Evolutionary conservation across 1,140 invertebrate genomes (phyloP), one percentile per base, ranked within the genome.

Genomic region (Ceratina calcarata): DNA sequence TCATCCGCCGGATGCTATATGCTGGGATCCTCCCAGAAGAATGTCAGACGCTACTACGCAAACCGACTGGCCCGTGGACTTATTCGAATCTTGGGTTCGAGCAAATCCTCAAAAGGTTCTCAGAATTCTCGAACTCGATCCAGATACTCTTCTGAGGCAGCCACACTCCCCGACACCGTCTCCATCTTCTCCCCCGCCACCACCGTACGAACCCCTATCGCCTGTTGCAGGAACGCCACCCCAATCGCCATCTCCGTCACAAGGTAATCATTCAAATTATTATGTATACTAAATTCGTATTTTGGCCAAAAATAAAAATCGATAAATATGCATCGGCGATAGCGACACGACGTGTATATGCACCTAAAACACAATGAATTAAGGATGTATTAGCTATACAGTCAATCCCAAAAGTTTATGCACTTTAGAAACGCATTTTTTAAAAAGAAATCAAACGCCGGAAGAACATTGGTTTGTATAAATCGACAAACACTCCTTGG

Each of bases 1-100:
- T 0, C 96, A 97, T 93, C 96, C 96, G 1, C 96, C 96, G 1
- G 96, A 97, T 84, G 96, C 97, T 20, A 96, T 96, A 84, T 95
- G 94, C 87, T 96, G 95, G 95, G 95, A 95, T 84, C 86, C 89
- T 18, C 89, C 91, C 0, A 80, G 82, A 10, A 87, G 82, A 27
- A 81, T 89, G 74, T 84, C 72, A 45, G 91, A 93, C 24, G 83
- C 83, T 1, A 89, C 91, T 37, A 94, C 91, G n/a, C 94, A 94
- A 88, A 94, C 94, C 2, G 93, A 94, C 57, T 90, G 92, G 76
- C 89, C 92, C 12, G 86, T 91, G 2, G 91, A 93, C 27, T 27
- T 92, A 13, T 89, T 93, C 53, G 92, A 93, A 61, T 68, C 89
- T 4, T 94, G 92, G 90, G 90, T 94, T 8, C 86, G 92, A 24